phyloP scores from a whole-genome alignment of 2,888 invertebrate genomes.

The Neria commutata region DNA sequence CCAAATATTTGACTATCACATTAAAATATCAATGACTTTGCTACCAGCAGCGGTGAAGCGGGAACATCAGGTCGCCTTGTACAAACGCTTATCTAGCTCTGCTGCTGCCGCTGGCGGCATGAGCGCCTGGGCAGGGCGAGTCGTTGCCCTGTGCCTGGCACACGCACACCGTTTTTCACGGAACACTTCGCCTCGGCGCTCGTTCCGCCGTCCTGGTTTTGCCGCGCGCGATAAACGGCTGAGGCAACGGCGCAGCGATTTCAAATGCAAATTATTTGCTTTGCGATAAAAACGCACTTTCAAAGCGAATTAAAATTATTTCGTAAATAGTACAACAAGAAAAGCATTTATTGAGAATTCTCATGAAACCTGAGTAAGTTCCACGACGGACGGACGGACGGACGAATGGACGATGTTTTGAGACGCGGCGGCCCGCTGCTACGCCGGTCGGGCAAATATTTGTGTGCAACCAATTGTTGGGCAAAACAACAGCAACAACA shows the following conservation, averaged over 20 bases:
- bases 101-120: slow-evolving; percentile 15
- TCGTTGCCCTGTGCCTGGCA: slow-evolving; percentile 13
- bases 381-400: no score
- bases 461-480: background rate
- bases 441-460: background rate
- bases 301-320: background rate
- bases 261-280: slow-evolving; percentile 22
- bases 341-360: background rate
- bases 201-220: no score
- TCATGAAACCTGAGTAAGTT: background rate
- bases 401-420: no score
- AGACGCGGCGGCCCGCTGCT: background rate
- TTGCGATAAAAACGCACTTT: slow-evolving; percentile 8
- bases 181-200: no score
- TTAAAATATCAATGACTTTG: background rate
- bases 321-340: background rate
- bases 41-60: background rate
- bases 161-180: slow-evolving; percentile 10
- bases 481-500: background rate
- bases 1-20: background rate
- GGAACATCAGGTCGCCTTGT: slow-evolving; percentile 10
- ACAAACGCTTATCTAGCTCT: slow-evolving; percentile 1
- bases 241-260: no score
- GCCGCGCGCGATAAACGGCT: no score
- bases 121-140: background rate